These are phyloP conservation scores for Volucella inanis DNA, from an alignment of 2,888 invertebrate genomes.

Conservation along the genomic window DNA sequence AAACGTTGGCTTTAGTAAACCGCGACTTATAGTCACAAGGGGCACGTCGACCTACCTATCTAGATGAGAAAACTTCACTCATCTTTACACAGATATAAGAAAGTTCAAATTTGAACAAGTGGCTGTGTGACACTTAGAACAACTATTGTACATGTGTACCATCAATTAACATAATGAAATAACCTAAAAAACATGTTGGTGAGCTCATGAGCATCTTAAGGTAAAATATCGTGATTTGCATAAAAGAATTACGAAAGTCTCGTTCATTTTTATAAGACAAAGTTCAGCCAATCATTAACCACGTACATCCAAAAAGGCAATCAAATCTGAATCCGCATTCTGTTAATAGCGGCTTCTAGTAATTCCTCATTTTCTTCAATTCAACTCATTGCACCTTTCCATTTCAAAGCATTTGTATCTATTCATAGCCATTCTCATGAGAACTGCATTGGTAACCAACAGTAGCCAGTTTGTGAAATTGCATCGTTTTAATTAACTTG, in stretches of 20 bases:
- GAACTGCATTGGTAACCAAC: conserved; percentile 47
- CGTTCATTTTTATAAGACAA: conserved; percentile 3
- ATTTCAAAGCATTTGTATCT: neutral
- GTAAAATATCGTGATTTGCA: neutral
- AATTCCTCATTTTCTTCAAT: conserved; percentile 38
- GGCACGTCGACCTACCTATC: no score
- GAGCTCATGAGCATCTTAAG: neutral
- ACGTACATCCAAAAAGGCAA: conserved; percentile 55
- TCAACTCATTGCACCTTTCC: neutral
- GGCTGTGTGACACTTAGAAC: no score
- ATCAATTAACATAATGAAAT: no score
- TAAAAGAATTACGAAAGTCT: conserved; percentile 1
- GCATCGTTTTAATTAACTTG: conserved; percentile 73
- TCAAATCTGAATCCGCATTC: conserved; percentile 57
- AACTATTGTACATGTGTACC: no score
- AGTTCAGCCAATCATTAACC: conserved; percentile 33
- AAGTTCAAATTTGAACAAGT: no score
- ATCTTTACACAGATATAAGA: no score
- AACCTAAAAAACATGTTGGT: no score
- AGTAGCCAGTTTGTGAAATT: conserved; percentile 53
- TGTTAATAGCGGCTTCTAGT: conserved; percentile 37
- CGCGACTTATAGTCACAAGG: no score
- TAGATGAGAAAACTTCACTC: no score
- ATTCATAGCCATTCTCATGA: conserved; percentile 7
- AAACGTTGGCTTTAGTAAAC: no score